Conservation (phyloP, 23 tunicate genomes). For the Clavelina lepadiformis region DNA sequence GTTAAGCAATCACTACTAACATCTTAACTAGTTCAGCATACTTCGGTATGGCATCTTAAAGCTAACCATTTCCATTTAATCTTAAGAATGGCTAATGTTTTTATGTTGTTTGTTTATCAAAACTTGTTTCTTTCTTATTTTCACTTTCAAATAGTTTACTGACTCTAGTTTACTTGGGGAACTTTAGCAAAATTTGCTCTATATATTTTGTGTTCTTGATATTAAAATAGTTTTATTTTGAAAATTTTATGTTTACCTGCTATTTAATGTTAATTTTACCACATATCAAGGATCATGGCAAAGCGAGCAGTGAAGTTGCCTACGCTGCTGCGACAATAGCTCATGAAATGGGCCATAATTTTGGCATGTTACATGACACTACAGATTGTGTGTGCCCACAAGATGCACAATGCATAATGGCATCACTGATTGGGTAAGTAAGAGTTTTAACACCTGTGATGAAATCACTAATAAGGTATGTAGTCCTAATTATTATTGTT, state of each 20-base stretch:
- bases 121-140: no score
- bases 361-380: conserved; percentile 81
- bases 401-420: conserved; percentile 56
- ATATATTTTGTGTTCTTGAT: background rate
- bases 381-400: conserved; percentile 38
- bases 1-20: no score
- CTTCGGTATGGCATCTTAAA: no score
- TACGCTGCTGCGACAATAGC: conserved; percentile 68
- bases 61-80: no score
- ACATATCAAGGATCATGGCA: background rate
- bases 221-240: background rate
- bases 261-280: background rate
- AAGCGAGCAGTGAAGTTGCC: background rate
- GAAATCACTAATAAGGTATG: no score
- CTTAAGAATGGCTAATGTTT: no score
- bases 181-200: background rate
- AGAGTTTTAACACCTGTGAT: no score
- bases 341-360: conserved; percentile 93
- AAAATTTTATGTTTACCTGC: background rate
- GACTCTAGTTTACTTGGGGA: no score
- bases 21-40: no score
- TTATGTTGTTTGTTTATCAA: no score
- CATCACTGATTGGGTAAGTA: conserved; percentile 37
- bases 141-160: no score
- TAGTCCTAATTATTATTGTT: no score